Percentiles rank a stretch among this genome's conserved stretches.
Evolutionary conservation across 2,113 vertebrate species (phyloP).

Genomic region (Bufo gargarizans): DNA sequence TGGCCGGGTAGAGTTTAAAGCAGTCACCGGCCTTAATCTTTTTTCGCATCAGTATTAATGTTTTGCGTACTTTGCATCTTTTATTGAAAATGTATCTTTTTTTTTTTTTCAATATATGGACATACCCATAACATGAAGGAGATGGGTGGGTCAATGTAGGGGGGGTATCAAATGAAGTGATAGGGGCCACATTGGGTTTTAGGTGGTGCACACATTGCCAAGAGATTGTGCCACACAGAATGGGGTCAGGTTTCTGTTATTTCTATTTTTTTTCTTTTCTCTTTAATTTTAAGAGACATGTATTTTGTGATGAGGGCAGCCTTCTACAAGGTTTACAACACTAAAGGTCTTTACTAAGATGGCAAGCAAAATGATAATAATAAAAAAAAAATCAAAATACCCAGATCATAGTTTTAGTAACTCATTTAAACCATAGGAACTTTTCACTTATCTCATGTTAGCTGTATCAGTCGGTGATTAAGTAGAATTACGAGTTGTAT

Average conservation of each 20-base stretch:
- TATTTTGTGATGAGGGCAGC: slow-evolving; percentile 82
- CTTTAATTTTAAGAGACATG: slow-evolving; percentile 75
- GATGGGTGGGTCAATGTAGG: slow-evolving; percentile 80
- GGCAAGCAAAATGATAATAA: slow-evolving; percentile 73
- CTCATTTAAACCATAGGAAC: slow-evolving; percentile 92
- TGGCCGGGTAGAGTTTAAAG: slow-evolving; percentile 77
- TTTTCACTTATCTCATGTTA: slow-evolving; percentile 94
- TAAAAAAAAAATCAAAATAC: slow-evolving; percentile 76
- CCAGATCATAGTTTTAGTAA: slow-evolving; percentile 90
- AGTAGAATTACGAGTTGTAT: slow-evolving; percentile 95
- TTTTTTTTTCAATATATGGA: slow-evolving; percentile 80
- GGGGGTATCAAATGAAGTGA: slow-evolving; percentile 80
- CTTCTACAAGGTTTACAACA: slow-evolving; percentile 88
- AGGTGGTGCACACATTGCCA: slow-evolving; percentile 69
- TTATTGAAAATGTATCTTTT: slow-evolving; percentile 85
- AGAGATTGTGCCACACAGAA: slow-evolving; percentile 77
- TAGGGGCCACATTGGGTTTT: slow-evolving; percentile 74
- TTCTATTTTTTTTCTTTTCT: slow-evolving; percentile 67
- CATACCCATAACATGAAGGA: slow-evolving; percentile 86
- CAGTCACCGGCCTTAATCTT: slow-evolving; percentile 74
- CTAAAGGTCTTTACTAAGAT: slow-evolving; percentile 86
- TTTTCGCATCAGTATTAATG: slow-evolving; percentile 93
- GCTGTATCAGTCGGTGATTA: slow-evolving; percentile 94
- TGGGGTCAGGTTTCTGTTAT: slow-evolving; percentile 69
- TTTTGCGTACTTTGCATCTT: slow-evolving; percentile 78